Base-by-base conservation (phyloP, 2,113 vertebrate genomes). In the Perccottus glenii region DNA sequence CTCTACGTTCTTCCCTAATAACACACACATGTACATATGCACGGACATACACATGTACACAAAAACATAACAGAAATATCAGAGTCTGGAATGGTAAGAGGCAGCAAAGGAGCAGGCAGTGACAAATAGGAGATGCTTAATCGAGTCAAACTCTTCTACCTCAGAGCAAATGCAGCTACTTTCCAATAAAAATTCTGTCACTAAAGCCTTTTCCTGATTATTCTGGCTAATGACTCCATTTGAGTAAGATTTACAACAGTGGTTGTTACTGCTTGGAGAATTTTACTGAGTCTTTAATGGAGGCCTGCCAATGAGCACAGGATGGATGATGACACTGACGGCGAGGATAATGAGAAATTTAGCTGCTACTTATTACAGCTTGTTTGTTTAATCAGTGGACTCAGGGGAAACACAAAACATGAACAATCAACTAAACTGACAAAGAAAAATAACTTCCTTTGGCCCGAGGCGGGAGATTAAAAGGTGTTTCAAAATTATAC, bases 1-100 rank as follows among this genome's bases (percentile, higher is more conserved):
- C 79, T 91, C 88, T 88, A 91, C 75, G 77, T 83, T 88, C 77
- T 88, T 92, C 59, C 87, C 92, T 93, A 84, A 75, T 76, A 11
- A 75, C 61, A 51, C 46, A 60, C 61, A 56, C 40, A 50, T 64
- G 62, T 6, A 62, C 15, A 64, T 61, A 71, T 9, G 57, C 33
- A 73, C 47, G 27, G 42, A 44, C 50, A 44, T 14, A 53, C 33
- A 49, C 42, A n/a, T 5, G 33, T 12, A 60, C 6, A 67, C 49
- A 64, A 16, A 59, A 27, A 70, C 38, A 68, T n/a, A 52, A 71
- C 16, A 67, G 56, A 40, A 47, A 57, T 51, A 65, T 60, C 14
- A 60, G 53, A 69, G 35, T 32, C 55, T 67, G 45, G 35, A 70
- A 19, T 52, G 40, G 73, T 43, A 16, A 36, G 42, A 69, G 38